These are phyloP conservation scores for Meiosimyza decipiens DNA, from an alignment of 2,888 invertebrate species.

Conservation along the genomic window DNA sequence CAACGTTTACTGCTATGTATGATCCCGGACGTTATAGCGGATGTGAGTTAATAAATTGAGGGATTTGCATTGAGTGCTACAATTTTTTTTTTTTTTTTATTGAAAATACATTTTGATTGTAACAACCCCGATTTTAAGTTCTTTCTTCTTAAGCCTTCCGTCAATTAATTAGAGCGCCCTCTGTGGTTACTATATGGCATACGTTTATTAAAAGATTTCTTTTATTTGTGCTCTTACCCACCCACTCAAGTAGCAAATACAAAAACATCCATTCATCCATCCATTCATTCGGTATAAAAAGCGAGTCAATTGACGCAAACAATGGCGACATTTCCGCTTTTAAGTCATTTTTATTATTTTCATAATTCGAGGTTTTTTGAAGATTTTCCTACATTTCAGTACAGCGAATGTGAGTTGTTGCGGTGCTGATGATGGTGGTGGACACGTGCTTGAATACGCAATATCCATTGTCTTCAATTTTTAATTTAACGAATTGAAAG, in stretches of 20 bases:
- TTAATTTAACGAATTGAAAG: constrained; percentile 1
- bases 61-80: constrained; percentile 35
- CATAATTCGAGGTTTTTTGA: no score
- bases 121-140: background rate
- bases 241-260: constrained; percentile 15
- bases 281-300: background rate
- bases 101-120: no score
- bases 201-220: constrained; percentile 13
- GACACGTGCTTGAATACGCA: constrained; percentile 21
- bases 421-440: background rate
- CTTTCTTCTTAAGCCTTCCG: background rate
- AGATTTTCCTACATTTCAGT: no score
- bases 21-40: no score
- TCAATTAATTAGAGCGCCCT: constrained; percentile 31
- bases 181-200: background rate
- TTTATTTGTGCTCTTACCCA: constrained; percentile 2
- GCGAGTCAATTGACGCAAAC: constrained; percentile 32
- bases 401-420: no score
- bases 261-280: background rate
- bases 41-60: constrained; percentile 40
- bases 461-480: constrained; percentile 1
- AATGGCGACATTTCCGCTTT: constrained; percentile 36
- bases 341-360: constrained; percentile 30
- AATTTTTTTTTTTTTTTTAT: constrained; percentile 1
- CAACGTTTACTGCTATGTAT: no score